Evolutionary conservation across 1,140 invertebrate genomes (phyloP).

Genomic region (Telenomus remus): DNA sequence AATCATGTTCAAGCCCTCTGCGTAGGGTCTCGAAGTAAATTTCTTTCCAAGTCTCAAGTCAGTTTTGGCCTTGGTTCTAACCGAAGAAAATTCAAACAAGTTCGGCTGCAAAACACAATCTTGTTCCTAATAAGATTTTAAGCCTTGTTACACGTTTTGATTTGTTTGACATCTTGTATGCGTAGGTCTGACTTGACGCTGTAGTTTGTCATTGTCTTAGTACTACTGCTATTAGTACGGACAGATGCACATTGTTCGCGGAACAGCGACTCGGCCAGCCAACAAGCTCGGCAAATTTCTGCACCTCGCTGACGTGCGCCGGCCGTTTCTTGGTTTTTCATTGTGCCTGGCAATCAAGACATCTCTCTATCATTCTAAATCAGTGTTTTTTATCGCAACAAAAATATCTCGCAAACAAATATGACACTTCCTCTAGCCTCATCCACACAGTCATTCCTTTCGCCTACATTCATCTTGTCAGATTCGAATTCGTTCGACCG

Average conservation of each 20-base stretch:
- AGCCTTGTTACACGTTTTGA: constrained; percentile 9
- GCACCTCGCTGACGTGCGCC: constrained; percentile 40
- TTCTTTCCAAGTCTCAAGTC: too few relatives aligned
- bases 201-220: constrained; percentile 32
- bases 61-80: too few relatives aligned
- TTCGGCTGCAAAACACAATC: too few relatives aligned
- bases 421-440: constrained; percentile 62
- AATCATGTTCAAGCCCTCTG: constrained; percentile 20
- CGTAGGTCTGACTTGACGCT: background rate
- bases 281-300: constrained; percentile 45
- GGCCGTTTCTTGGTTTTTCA: constrained; percentile 50
- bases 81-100: background rate
- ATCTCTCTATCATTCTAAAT: constrained; percentile 63
- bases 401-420: constrained; percentile 65
- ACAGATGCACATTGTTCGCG: constrained; percentile 38
- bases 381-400: constrained; percentile 47
- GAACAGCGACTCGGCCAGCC: constrained; percentile 40
- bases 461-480: constrained; percentile 63
- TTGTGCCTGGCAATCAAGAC: constrained; percentile 63
- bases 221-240: constrained; percentile 35
- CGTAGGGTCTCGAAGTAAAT: constrained; percentile 5
- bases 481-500: background rate
- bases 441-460: constrained; percentile 61
- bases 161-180: constrained; percentile 7
- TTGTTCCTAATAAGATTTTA: too few relatives aligned